These are phyloP conservation scores for Spongilla lacustris DNA, from an alignment of 37 sponge, comb jelly and placozoan genomes.

Conservation along the genomic window DNA sequence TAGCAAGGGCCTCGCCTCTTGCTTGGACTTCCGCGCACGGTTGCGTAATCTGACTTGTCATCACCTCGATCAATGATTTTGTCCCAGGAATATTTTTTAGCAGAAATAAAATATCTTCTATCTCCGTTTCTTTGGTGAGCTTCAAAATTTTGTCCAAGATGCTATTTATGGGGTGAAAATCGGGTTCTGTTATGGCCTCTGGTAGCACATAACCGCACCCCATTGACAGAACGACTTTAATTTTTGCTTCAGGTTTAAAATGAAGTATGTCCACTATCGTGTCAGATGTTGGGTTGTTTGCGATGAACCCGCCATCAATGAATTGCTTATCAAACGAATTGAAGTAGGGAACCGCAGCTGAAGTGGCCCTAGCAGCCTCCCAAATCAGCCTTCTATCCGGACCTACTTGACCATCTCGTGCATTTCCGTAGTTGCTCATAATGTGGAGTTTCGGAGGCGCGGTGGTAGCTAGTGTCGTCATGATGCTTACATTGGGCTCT, in stretches of 20 bases:
- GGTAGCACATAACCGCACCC: slow-evolving; percentile 15
- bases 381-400: slow-evolving; percentile 47
- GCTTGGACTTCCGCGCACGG: slow-evolving; percentile 17
- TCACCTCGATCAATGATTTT: neutral
- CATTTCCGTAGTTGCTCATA: slow-evolving; percentile 59
- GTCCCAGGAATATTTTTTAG: no score
- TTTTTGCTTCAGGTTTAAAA: slow-evolving; percentile 1
- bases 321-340: slow-evolving; percentile 42
- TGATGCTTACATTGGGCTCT: slow-evolving; percentile 30
- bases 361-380: slow-evolving; percentile 53
- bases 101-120: no score
- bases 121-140: no score
- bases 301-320: slow-evolving; percentile 66
- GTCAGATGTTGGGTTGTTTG: slow-evolving; percentile 61
- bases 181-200: neutral
- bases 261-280: slow-evolving; percentile 51
- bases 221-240: slow-evolving; percentile 29
- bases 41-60: slow-evolving; percentile 25
- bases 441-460: slow-evolving; percentile 56
- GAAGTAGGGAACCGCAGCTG: slow-evolving; percentile 60
- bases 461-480: slow-evolving; percentile 52
- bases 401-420: slow-evolving; percentile 34
- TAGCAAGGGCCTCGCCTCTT: slow-evolving; percentile 1
- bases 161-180: no score
- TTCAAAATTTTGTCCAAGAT: no score